Conservation (phyloP, 2,888 invertebrate species). For the Drosophila rubida region DNA sequence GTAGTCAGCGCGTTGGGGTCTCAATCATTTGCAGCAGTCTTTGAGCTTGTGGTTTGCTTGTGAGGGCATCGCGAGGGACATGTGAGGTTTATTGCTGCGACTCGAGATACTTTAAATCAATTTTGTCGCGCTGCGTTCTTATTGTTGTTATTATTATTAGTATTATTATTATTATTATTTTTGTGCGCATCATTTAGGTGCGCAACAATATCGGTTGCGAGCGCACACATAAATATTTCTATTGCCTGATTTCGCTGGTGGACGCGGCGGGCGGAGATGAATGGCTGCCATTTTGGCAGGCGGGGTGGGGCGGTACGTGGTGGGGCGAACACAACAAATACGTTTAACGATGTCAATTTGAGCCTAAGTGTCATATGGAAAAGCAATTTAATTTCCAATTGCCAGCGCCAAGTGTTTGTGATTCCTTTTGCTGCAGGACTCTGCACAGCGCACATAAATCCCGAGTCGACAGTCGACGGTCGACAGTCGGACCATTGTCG, state of each 20-base stretch:
- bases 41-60: background rate
- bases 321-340: too few relatives aligned
- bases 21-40: background rate
- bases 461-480: too few relatives aligned
- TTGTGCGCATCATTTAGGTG: slow-evolving; percentile 45
- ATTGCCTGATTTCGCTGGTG: too few relatives aligned
- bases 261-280: too few relatives aligned
- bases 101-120: slow-evolving; percentile 29
- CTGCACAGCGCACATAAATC: slow-evolving; percentile 46
- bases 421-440: slow-evolving; percentile 8
- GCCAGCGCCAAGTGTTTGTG: slow-evolving; percentile 37
- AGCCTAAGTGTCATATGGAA: slow-evolving; percentile 67
- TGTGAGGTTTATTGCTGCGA: background rate
- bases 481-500: slow-evolving; percentile 59
- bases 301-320: too few relatives aligned
- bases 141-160: too few relatives aligned
- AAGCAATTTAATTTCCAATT: slow-evolving; percentile 71
- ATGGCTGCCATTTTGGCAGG: slow-evolving; percentile 56
- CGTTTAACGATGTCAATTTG: slow-evolving; percentile 63
- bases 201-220: slow-evolving; percentile 28
- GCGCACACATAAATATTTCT: slow-evolving; percentile 52
- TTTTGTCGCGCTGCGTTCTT: too few relatives aligned
- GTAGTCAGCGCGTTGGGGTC: background rate
- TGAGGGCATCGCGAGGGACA: background rate
- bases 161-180: slow-evolving; percentile 34